A percentile compares a stretch with the other conserved stretches of the same genome.
Conservation (phyloP, 2,888 invertebrate genomes). For the Leptopilina myrica region DNA sequence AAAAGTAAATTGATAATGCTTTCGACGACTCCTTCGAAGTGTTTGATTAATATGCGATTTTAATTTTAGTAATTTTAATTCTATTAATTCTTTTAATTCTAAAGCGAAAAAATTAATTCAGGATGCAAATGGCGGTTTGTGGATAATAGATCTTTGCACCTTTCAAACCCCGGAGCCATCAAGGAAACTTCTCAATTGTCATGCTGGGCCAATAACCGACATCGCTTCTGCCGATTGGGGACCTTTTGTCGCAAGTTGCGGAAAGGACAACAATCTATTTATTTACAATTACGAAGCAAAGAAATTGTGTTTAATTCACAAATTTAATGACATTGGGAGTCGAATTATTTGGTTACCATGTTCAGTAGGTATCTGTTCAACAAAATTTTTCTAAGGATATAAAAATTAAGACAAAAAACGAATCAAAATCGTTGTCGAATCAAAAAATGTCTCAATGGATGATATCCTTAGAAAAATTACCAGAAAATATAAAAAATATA, state of each 20-base stretch:
- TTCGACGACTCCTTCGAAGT: too few species aligned
- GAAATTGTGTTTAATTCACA: constrained; percentile 80
- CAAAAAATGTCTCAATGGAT: too few species aligned
- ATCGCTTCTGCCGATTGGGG: constrained; percentile 84
- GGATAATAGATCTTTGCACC: constrained; percentile 84
- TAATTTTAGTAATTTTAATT: too few species aligned
- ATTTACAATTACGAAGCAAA: constrained; percentile 84
- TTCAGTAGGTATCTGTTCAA: constrained; percentile 76
- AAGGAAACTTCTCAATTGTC: constrained; percentile 81
- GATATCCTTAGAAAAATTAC: too few species aligned
- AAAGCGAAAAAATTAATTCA: constrained; percentile 67
- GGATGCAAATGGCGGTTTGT: constrained; percentile 92
- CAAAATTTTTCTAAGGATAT: too few species aligned
- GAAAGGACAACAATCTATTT: constrained; percentile 85
- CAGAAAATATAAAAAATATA: too few species aligned
- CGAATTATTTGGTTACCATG: constrained; percentile 84
- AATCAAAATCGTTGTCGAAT: too few species aligned
- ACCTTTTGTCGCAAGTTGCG: constrained; percentile 85
- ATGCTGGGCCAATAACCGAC: constrained; percentile 86
- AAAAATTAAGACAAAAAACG: background rate
- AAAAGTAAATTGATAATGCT: background rate
- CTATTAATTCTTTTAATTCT: too few species aligned
- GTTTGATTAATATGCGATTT: too few species aligned
- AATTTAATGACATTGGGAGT: constrained; percentile 80
- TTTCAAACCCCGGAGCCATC: constrained; percentile 75